These are phyloP conservation scores for Tachypleus tridentatus DNA, from an alignment of 1,140 invertebrate species.

Conservation along the genomic window DNA sequence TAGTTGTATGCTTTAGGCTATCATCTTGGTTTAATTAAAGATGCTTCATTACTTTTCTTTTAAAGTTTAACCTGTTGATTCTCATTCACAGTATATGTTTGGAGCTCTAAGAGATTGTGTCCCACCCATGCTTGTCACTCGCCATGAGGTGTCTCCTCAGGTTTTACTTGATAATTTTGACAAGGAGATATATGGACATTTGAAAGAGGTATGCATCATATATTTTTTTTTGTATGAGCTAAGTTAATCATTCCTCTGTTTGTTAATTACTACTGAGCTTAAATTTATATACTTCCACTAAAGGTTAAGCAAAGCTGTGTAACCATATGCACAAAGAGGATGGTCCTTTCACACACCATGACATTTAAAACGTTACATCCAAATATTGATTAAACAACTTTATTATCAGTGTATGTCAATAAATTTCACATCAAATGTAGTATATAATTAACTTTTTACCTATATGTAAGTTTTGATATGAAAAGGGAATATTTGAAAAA, in stretches of 20 bases:
- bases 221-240: constrained; percentile 10
- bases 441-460: too few relatives aligned
- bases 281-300: background rate
- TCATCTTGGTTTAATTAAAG: too few relatives aligned
- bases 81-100: constrained; percentile 47
- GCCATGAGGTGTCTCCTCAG: constrained; percentile 30
- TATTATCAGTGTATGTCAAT: too few relatives aligned
- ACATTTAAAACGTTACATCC: too few relatives aligned
- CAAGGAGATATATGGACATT: constrained; percentile 31
- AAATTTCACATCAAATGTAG: too few relatives aligned
- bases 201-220: constrained; percentile 32
- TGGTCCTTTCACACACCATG: too few relatives aligned
- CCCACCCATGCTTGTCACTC: constrained; percentile 29
- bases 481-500: too few relatives aligned
- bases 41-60: too few relatives aligned
- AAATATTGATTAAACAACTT: too few relatives aligned
- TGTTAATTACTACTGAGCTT: background rate
- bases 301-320: background rate
- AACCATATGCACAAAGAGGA: too few relatives aligned
- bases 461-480: too few relatives aligned
- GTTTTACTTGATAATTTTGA: constrained; percentile 34
- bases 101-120: constrained; percentile 49
- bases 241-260: background rate
- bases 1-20: too few relatives aligned
- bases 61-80: background rate